A percentile compares a stretch with the other conserved stretches of the same genome.
Conservation (phyloP, 2,797 vertebrate genomes). For the Tadarida brasiliensis region DNA sequence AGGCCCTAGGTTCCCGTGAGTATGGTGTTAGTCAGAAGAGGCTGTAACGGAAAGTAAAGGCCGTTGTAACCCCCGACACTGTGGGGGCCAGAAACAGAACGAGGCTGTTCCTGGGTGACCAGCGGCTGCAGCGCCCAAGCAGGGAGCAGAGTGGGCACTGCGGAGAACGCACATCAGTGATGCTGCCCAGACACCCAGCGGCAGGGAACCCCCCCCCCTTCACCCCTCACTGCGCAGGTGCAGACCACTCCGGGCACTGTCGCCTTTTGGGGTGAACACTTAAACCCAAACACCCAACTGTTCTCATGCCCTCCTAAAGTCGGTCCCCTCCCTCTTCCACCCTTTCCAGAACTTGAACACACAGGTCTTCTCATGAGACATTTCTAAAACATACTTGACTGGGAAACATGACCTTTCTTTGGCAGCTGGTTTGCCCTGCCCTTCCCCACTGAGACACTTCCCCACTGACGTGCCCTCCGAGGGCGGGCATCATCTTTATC, state of each 20-base stretch:
- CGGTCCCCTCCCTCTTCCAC: not conserved
- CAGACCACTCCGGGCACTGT: accelerated
- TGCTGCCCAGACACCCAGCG: accelerated
- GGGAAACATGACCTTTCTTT: not conserved
- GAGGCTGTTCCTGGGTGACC: not conserved
- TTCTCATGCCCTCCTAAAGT: not conserved
- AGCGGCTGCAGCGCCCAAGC: accelerated
- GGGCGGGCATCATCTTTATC: not conserved
- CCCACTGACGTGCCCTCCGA: not conserved
- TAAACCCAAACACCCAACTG: not conserved
- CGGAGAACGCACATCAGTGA: not conserved
- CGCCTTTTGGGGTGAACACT: not conserved
- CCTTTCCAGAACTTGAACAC: not conserved
- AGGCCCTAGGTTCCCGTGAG: not conserved
- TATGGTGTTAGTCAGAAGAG: not conserved
- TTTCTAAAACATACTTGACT: not conserved
- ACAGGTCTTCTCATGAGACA: not conserved
- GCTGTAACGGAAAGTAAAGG: not conserved
- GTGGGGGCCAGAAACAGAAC: not conserved
- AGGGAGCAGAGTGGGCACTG: not conserved
- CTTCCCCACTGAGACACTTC: not conserved
- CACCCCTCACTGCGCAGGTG: not conserved
- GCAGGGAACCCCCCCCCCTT: not conserved
- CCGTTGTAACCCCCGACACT: not conserved
- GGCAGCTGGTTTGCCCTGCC: not conserved